Conservation (phyloP, 2,888 invertebrate genomes). For the Hyalella azteca region DNA sequence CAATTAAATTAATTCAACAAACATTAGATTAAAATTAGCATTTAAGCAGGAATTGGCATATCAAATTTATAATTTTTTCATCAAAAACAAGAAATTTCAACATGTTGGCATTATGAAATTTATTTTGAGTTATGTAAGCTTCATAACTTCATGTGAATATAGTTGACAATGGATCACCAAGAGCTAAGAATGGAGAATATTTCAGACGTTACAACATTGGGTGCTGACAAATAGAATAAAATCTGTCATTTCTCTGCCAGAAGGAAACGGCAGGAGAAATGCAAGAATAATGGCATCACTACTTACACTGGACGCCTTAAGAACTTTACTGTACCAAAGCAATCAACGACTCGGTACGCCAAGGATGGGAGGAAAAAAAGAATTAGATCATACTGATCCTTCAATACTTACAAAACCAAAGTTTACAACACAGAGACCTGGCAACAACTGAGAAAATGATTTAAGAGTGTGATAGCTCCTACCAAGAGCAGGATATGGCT, state of each 20-base stretch:
- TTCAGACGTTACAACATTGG: too few relatives aligned
- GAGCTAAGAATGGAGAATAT: too few relatives aligned
- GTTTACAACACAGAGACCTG: not conserved
- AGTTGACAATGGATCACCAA: too few relatives aligned
- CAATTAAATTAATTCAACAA: too few relatives aligned
- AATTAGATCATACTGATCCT: conserved; percentile 21
- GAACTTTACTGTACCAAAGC: conserved; percentile 36
- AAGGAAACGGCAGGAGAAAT: conserved; percentile 16
- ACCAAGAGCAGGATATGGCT: not conserved
- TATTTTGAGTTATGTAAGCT: too few relatives aligned
- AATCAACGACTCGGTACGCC: conserved; percentile 36
- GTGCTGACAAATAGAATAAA: not conserved
- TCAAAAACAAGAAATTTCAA: too few relatives aligned
- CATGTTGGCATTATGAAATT: too few relatives aligned
- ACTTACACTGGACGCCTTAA: conserved; percentile 39
- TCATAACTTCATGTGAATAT: too few relatives aligned
- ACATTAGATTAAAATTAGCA: too few relatives aligned
- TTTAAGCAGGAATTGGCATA: too few relatives aligned
- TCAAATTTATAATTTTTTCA: too few relatives aligned
- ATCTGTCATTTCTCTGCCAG: conserved; percentile 12
- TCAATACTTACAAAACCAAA: not conserved
- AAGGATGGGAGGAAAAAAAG: conserved; percentile 24
- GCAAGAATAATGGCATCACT: conserved; percentile 18
- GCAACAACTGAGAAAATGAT: not conserved
- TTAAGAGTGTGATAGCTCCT: not conserved